These are phyloP conservation scores for Corvus moneduloides DNA, from an alignment of 2,113 vertebrate species.

Conservation along the genomic window DNA sequence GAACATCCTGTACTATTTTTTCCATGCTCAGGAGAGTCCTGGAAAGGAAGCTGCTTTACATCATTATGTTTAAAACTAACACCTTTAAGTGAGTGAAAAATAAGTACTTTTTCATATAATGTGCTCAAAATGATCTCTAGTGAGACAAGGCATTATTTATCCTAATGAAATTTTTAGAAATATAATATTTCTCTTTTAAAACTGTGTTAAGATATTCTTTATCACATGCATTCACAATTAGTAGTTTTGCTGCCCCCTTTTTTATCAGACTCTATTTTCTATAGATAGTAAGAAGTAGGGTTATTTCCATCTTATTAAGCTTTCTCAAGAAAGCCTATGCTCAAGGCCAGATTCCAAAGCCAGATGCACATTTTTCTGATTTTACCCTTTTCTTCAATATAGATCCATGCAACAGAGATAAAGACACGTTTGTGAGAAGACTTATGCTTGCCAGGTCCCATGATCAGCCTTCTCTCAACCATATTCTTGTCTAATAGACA, in stretches of 20 bases:
- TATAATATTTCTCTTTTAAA: conserved; percentile 4
- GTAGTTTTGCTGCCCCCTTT: not conserved
- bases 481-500: not conserved
- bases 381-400: not conserved
- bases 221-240: not conserved
- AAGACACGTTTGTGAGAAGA: not conserved
- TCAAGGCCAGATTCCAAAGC: not conserved
- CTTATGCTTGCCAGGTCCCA: not conserved
- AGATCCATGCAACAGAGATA: not conserved
- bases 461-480: not conserved
- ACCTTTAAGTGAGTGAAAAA: conserved; percentile 21
- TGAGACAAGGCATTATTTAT: conserved; percentile 29
- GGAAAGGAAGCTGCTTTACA: not conserved
- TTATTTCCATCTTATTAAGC: not conserved
- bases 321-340: not conserved
- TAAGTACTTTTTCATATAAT: conserved; percentile 22
- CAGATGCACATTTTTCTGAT: not conserved
- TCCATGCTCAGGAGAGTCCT: not conserved
- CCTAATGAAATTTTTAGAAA: not conserved
- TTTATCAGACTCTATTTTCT: not conserved
- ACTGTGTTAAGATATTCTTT: not conserved
- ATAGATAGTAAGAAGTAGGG: not conserved
- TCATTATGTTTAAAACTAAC: not conserved
- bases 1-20: conserved; percentile 10
- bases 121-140: not conserved